phyloP scores from a whole-genome alignment of 1,140 invertebrate genomes.

The Magallana gigas region DNA sequence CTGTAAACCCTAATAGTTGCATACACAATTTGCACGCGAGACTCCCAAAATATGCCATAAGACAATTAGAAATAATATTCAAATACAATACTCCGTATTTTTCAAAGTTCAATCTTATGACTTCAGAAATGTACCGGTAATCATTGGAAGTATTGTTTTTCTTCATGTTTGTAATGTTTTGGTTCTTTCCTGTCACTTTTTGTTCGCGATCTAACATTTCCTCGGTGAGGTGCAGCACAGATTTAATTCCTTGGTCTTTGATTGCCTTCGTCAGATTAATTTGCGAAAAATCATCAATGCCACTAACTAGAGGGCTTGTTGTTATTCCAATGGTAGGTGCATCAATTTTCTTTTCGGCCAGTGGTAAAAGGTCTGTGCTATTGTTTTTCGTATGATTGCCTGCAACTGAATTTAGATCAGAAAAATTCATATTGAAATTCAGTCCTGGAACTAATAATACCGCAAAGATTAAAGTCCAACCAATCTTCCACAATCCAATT shows the following conservation, averaged over 20 bases:
- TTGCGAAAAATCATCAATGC: neutral
- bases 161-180: neutral
- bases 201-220: neutral
- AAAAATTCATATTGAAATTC: conserved; percentile 66
- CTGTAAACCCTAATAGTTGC: conserved; percentile 74
- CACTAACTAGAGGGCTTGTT: neutral
- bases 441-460: conserved; percentile 65
- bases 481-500: conserved; percentile 71
- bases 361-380: neutral
- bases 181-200: neutral
- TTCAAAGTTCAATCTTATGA: conserved; percentile 58
- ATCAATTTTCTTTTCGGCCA: neutral
- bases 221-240: conserved; percentile 36
- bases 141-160: neutral
- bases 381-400: neutral
- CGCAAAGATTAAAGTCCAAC: conserved; percentile 70
- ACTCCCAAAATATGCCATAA: conserved; percentile 71
- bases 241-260: conserved; percentile 43
- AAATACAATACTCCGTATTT: conserved; percentile 67
- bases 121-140: conserved; percentile 42
- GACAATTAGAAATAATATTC: conserved; percentile 58
- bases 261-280: conserved; percentile 37
- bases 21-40: conserved; percentile 77
- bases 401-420: neutral
- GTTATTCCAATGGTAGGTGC: neutral